phyloP scores from a whole-genome alignment of 2,113 vertebrate species.

The Sporophila hypoxantha region DNA sequence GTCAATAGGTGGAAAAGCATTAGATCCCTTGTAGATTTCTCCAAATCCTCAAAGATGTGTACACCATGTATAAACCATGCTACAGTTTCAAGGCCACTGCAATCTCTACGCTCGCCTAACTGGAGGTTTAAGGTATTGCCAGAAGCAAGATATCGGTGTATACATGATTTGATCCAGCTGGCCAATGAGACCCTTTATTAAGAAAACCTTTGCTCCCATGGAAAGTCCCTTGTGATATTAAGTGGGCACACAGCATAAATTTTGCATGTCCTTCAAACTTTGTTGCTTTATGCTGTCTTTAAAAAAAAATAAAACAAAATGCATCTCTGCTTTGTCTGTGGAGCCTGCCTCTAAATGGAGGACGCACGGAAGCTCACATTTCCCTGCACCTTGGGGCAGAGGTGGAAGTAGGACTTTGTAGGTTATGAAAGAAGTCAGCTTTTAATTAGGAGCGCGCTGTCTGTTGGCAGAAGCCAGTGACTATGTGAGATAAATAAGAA shows the following conservation, averaged over 20 bases:
- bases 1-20: constrained; percentile 83
- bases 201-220: constrained; percentile 60
- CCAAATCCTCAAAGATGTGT: constrained; percentile 75
- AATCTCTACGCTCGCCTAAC: constrained; percentile 74
- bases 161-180: constrained; percentile 66
- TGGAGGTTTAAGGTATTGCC: constrained; percentile 76
- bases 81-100: constrained; percentile 75
- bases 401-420: constrained; percentile 42
- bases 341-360: constrained; percentile 6
- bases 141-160: constrained; percentile 72
- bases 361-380: background rate
- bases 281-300: constrained; percentile 47
- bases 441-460: constrained; percentile 38
- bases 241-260: constrained; percentile 57
- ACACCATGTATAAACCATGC: constrained; percentile 69
- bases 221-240: constrained; percentile 38
- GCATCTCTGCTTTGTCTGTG: background rate
- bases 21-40: constrained; percentile 78
- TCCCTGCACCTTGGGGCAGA: constrained; percentile 26
- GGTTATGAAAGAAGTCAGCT: constrained; percentile 35
- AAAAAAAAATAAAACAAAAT: constrained; percentile 1
- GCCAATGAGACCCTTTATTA: constrained; percentile 69
- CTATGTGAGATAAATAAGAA: constrained; percentile 45
- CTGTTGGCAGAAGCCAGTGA: constrained; percentile 33
- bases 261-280: constrained; percentile 68